These are phyloP conservation scores for Gallirallus australis DNA, from an alignment of 2,797 vertebrate species.

Conservation along the genomic window DNA sequence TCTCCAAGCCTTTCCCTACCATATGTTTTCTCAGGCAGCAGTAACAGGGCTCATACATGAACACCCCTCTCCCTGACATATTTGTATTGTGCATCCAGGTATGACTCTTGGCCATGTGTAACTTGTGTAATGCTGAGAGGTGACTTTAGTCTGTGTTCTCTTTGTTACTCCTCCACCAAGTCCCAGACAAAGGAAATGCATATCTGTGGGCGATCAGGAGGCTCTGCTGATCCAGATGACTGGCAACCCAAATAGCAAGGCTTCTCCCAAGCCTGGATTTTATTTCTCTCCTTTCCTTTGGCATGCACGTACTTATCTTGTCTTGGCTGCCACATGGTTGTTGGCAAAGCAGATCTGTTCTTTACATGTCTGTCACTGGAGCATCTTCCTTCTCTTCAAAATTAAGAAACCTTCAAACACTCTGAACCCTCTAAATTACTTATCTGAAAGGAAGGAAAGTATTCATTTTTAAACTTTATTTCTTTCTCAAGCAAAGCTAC, in stretches of 20 bases:
- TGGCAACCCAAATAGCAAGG: background rate
- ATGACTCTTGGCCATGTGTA: background rate
- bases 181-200: background rate
- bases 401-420: background rate
- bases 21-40: background rate
- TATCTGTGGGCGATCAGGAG: background rate
- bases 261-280: background rate
- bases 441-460: background rate
- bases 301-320: background rate
- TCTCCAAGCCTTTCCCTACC: background rate
- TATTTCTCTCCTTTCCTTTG: background rate
- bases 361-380: background rate
- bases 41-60: background rate
- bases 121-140: background rate
- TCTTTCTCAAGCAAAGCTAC: background rate
- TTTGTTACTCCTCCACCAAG: background rate
- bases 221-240: background rate
- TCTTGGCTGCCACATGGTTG: background rate
- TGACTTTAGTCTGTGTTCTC: background rate
- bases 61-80: fast-evolving
- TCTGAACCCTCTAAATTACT: background rate
- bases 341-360: background rate
- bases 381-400: background rate
- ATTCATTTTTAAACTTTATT: background rate
- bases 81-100: background rate